Evolutionary conservation across 2,797 vertebrate genomes (phyloP).

Genomic region (Lateolabrax maculatus): DNA sequence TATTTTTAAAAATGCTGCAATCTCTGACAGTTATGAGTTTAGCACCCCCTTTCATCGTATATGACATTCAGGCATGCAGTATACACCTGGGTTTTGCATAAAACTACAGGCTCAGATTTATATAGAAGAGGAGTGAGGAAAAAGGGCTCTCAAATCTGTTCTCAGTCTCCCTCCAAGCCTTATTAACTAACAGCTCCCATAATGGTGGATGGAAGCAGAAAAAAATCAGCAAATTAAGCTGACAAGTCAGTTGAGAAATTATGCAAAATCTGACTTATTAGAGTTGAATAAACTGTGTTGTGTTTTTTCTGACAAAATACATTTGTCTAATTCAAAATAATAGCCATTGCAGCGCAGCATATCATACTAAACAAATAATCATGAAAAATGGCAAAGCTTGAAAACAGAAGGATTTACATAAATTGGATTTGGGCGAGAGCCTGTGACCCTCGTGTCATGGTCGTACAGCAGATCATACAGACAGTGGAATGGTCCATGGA

Average conservation of each 20-base stretch:
- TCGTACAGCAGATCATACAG: conserved; percentile 36
- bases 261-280: conserved; percentile 73
- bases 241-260: conserved; percentile 74
- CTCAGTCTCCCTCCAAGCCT: conserved; percentile 31
- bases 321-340: conserved; percentile 69
- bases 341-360: conserved; percentile 50
- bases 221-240: conserved; percentile 69
- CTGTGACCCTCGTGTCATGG: conserved; percentile 49
- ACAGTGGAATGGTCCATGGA: conserved; percentile 34
- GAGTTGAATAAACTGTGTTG: conserved; percentile 64
- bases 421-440: conserved; percentile 69
- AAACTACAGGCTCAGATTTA: conserved; percentile 17
- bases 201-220: conserved; percentile 24
- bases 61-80: background rate
- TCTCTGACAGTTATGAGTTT: background rate
- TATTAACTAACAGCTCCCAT: conserved; percentile 42
- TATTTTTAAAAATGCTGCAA: background rate
- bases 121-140: background rate
- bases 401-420: conserved; percentile 64
- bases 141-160: conserved; percentile 29
- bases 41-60: conserved; percentile 23
- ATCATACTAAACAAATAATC: conserved; percentile 71
- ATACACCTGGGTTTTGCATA: conserved; percentile 16
- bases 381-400: conserved; percentile 56
- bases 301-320: conserved; percentile 53